Base-by-base conservation (phyloP, 2,797 vertebrate species). In the Acanthurus leucopareius region DNA sequence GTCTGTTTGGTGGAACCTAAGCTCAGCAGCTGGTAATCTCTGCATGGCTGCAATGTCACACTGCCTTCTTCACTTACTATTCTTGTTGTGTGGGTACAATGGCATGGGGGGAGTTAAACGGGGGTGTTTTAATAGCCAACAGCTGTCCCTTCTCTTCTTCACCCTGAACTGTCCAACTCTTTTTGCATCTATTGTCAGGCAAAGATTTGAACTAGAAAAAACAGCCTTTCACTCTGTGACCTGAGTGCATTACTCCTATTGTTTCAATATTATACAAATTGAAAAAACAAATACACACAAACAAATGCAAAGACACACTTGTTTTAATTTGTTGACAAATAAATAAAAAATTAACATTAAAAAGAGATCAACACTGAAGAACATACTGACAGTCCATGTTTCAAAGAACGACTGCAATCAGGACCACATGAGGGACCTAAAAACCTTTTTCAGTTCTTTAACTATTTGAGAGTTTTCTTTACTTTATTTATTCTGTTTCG, bases 121-220 rank as follows among this genome's bases (percentile, higher is more conserved):
- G 47, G 7, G 38, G 20, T 69, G 82, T 73, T 79, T 83, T 66
- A 75, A 78, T 67, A 83, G 79, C 75, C 47, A 47, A 69, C 90
- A 92, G 91, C 88, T 92, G 91, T 89, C 67, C 10, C 73, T 28
- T 66, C 82, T 71, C 75, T 60, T 86, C 86, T 69, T 48, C 49
- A 9, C 65, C 42, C 56, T 78, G 51, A 82, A 78, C 79, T 79
- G 64, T 72, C 75, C 80, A 68, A 74, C 80, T 79, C 82, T 65
- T 86, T 71, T 86, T 86, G 88, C 77, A 89, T 87, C 83, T 86
- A 84, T 86, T 89, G 89, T 92, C 85, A 71, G 75, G 20, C 75
- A 64, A 60, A 83, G 63, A 79, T 70, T 52, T 75, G 71, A 75
- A 40, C 59, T 64, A 57, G 75, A 48, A 48, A 42, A 40, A 62